These are phyloP conservation scores for Peromyscus californicus DNA, from an alignment of 2,113 vertebrate genomes.

Conservation along the genomic window DNA sequence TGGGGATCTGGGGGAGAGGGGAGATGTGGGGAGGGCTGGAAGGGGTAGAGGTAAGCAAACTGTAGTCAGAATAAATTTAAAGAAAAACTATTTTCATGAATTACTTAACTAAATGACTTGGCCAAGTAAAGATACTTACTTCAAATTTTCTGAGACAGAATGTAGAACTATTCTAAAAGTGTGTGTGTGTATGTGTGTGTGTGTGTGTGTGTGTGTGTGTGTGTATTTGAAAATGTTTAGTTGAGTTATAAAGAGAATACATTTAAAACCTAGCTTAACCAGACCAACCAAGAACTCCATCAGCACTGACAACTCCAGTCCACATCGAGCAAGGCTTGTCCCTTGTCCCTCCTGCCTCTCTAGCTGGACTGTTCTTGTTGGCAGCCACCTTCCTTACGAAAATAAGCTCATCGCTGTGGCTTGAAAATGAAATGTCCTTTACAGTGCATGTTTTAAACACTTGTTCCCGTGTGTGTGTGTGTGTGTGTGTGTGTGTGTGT, in stretches of 20 bases:
- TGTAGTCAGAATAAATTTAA: background rate
- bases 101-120: background rate
- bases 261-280: background rate
- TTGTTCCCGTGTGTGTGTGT: background rate
- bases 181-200: background rate
- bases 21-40: background rate
- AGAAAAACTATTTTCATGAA: background rate
- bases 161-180: background rate
- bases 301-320: background rate
- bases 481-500: background rate
- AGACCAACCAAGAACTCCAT: background rate
- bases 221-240: background rate
- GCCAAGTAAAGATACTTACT: background rate
- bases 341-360: background rate
- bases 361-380: background rate
- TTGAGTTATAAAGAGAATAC: constrained; percentile 26
- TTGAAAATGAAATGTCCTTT: background rate
- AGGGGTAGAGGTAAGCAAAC: background rate
- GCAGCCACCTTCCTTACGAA: constrained; percentile 3
- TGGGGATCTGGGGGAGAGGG: background rate
- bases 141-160: constrained; percentile 36
- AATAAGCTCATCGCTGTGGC: background rate
- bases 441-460: background rate
- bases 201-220: background rate
- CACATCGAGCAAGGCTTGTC: background rate